phyloP scores from a whole-genome alignment of 2,888 invertebrate species.

The Eupsilia transversa region DNA sequence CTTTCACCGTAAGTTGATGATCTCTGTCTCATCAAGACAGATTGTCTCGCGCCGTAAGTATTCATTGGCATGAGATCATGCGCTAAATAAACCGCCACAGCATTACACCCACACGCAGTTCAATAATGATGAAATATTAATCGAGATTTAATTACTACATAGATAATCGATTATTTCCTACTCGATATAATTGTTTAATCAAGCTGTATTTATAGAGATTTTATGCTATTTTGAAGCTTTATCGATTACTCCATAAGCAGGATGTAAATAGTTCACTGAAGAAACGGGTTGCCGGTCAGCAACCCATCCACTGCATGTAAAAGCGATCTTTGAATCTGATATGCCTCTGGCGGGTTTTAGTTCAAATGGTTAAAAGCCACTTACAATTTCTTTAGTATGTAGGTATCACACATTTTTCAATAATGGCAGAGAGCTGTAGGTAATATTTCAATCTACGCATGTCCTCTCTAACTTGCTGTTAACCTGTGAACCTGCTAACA shows the following conservation, averaged over 20 bases:
- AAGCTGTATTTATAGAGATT: conserved; percentile 3
- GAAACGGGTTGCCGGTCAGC: conserved; percentile 11
- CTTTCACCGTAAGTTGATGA: neutral
- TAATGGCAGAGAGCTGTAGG: neutral
- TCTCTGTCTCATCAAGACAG: neutral
- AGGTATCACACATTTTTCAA: neutral
- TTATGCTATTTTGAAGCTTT: neutral
- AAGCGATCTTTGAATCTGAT: neutral
- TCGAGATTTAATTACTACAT: conserved; percentile 23
- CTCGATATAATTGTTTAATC: conserved; percentile 42
- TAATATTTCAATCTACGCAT: neutral
- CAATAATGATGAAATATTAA: conserved; percentile 11
- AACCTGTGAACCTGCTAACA: neutral
- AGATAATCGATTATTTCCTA: conserved; percentile 43
- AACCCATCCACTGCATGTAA: neutral
- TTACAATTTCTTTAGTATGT: neutral
- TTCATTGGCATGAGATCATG: conserved; percentile 2
- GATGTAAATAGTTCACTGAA: conserved; percentile 16
- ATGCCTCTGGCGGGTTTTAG: neutral
- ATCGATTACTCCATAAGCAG: neutral
- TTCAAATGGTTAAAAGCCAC: too few species aligned
- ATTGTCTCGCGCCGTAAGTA: neutral
- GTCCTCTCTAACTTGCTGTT: neutral
- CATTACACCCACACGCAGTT: neutral
- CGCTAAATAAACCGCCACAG: neutral